Base-by-base conservation (phyloP, 2,888 invertebrate species). In the Glaucopsyche alexis region DNA sequence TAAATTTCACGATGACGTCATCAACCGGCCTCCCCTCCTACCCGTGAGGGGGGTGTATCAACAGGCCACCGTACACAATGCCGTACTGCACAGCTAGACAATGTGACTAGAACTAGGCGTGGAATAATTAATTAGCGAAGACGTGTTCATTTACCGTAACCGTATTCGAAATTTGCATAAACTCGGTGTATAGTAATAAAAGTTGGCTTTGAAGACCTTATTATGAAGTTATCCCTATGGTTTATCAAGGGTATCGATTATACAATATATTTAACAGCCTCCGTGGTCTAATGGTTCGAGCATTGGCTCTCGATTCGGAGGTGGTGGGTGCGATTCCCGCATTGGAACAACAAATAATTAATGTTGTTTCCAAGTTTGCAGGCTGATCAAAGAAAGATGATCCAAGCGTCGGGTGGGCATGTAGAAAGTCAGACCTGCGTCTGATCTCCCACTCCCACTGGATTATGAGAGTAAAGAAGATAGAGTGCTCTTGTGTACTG, bases 1-100 rank as follows among this genome's bases (percentile, higher is more conserved):
- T 69, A 69, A 47, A 49, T 69, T 69, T 69, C 69, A 69, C 69
- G 49, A 69, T 69, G 69, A 69, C 69, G 69, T 69, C 69, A 49
- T 67, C 66, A 66, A 7, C 29, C 49, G 29, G 14, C 69, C 19
- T 7, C 49, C 47, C 47, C 45, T 16, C 16, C 16, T 1, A 8
- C 16, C 7, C 9, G 42, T 40, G 42, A 9, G 14, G 42, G 42
- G 42, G 16, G 42, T 60, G 67, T 67, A 67, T 67, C 45, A 67
- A 67, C 49, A 69, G 47, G 69, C 49, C 69, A 69, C 47, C 29
- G 45, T 49, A 69, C n/a, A 47, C 49, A 69, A 69, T 69, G 47
- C 47, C 45, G 69, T 11, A 40, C 42, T 40, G 66, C 67, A 45
- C 66, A 66, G 45, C 16, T 14, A 49, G 47, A 47, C 47, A 66